Conservation (phyloP, 2,888 invertebrate species). For the Cryptophagus acutangulus region DNA sequence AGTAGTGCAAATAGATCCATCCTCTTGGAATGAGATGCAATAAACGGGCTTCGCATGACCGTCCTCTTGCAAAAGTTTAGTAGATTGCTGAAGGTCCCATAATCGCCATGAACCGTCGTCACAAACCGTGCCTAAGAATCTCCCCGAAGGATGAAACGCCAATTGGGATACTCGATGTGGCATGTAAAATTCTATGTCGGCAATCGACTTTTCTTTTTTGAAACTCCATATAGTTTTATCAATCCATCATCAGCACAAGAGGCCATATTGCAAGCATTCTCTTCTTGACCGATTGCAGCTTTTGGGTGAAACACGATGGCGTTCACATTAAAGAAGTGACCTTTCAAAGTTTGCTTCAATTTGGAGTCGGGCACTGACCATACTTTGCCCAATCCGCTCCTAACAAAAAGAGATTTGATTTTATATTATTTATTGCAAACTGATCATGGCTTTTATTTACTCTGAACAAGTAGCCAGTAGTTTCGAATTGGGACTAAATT, state of each 20-base stretch:
- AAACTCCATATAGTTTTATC: conserved; percentile 88
- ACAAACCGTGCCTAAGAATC: conserved; percentile 92
- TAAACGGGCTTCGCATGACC: conserved; percentile 96
- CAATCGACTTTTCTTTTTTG: conserved; percentile 80
- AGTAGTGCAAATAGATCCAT: conserved; percentile 88
- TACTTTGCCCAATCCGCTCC: conserved; percentile 91
- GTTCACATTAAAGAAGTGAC: conserved; percentile 86
- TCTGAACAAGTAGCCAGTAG: conserved; percentile 91
- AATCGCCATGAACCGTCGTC: conserved; percentile 95
- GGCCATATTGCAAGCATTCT: conserved; percentile 75
- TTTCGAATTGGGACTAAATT: conserved; percentile 87
- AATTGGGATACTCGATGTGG: conserved; percentile 87
- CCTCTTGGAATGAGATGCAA: conserved; percentile 85
- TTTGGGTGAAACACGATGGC: conserved; percentile 89
- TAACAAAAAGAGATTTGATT: conserved; percentile 36
- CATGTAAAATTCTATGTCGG: conserved; percentile 86
- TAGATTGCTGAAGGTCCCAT: conserved; percentile 89
- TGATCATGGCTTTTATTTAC: conserved; percentile 54
- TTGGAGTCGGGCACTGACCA: conserved; percentile 90
- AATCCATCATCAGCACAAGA: conserved; percentile 91
- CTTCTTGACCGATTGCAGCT: conserved; percentile 59
- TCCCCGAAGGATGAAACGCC: conserved; percentile 93
- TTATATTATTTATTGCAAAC: conserved; percentile 5
- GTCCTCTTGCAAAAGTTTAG: conserved; percentile 96
- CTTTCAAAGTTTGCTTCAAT: conserved; percentile 68